phyloP scores from a whole-genome alignment of 2,113 vertebrate species.

The Xenus cinereus region DNA sequence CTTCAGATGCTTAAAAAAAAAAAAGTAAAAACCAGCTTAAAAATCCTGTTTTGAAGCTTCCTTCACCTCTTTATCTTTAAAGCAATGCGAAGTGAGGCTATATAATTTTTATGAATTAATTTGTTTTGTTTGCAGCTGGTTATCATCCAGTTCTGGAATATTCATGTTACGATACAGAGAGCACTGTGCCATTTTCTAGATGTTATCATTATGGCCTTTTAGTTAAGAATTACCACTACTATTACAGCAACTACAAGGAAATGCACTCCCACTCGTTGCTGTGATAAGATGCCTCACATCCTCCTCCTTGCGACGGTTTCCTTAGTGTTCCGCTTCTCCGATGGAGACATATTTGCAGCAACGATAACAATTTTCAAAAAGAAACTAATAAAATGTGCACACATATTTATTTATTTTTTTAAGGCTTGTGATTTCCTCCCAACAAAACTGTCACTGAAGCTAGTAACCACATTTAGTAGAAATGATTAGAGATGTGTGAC shows the following conservation, averaged over 20 bases:
- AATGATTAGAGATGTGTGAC: conserved; percentile 55
- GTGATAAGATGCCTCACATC: conserved; percentile 12
- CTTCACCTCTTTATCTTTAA: conserved; percentile 3
- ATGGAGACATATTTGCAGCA: neutral
- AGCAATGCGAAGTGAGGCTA: neutral
- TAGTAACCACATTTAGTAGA: conserved; percentile 22
- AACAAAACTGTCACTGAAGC: conserved; percentile 41
- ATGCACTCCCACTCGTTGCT: conserved; percentile 24
- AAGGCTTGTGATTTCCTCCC: conserved; percentile 30
- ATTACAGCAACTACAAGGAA: conserved; percentile 15
- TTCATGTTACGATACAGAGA: neutral
- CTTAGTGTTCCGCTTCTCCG: neutral
- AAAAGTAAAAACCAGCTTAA: neutral
- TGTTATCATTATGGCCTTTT: conserved; percentile 3
- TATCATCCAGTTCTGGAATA: neutral
- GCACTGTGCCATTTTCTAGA: neutral
- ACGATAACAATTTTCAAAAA: neutral
- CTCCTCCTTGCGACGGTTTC: neutral
- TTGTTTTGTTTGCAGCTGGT: conserved; percentile 17
- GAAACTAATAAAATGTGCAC: conserved; percentile 15
- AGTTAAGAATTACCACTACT: conserved; percentile 8
- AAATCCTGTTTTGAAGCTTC: neutral
- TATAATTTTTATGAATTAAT: neutral
- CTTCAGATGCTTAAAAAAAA: neutral
- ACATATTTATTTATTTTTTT: neutral